A percentile compares a stretch with the other conserved stretches of the same genome.
These are phyloP conservation scores for Lithobates pipiens DNA, from an alignment of 2,797 vertebrate genomes.

Conservation along the genomic window DNA sequence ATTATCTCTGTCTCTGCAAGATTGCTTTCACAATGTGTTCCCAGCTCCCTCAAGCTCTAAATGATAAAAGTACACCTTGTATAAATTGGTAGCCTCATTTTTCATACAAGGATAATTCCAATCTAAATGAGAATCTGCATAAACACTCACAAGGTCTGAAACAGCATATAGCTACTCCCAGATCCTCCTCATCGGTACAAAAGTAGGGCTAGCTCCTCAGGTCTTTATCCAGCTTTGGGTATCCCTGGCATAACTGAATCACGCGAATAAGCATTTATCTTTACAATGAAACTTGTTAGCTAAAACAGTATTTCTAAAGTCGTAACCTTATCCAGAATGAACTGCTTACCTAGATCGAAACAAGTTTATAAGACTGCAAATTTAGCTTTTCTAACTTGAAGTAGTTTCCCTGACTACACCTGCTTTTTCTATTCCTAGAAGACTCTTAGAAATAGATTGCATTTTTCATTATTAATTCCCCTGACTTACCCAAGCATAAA, in stretches of 20 bases:
- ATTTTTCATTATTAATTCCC: conserved; percentile 6
- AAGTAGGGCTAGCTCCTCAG: not conserved
- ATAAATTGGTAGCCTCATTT: too few relatives aligned
- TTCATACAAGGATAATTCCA: too few relatives aligned
- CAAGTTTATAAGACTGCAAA: not conserved
- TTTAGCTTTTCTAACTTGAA: not conserved
- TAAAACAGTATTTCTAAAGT: not conserved
- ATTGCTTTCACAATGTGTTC: too few relatives aligned
- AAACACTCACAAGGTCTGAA: not conserved
- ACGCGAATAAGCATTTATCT: not conserved
- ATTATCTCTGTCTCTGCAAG: too few relatives aligned
- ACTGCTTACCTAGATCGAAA: not conserved
- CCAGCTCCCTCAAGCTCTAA: too few relatives aligned
- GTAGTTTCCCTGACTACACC: not conserved
- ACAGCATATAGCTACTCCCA: not conserved
- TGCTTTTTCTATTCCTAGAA: not conserved
- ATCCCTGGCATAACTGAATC: not conserved
- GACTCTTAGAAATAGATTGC: not conserved
- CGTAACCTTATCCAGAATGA: not conserved
- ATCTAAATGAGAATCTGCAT: not conserved
- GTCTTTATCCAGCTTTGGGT: too few relatives aligned
- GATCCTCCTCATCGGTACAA: not conserved
- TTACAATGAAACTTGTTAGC: not conserved
- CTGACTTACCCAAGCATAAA: not conserved
- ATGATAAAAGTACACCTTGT: too few relatives aligned